Conservation (phyloP, 64 coral and sea anemone genomes). For the Actinia equina region DNA sequence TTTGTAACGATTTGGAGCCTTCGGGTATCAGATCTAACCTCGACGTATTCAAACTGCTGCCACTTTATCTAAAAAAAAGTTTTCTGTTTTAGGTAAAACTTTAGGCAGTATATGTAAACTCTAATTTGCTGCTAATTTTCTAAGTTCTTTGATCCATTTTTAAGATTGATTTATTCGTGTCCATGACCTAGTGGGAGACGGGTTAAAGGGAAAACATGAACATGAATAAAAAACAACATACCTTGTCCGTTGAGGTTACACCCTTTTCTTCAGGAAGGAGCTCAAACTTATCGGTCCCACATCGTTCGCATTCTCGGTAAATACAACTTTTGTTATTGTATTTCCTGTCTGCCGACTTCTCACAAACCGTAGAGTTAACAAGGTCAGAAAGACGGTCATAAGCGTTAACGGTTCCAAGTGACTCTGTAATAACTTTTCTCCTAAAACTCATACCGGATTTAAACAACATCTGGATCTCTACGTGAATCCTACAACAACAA, state of each 20-base stretch:
- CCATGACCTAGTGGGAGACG: too few relatives aligned
- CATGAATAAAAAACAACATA: not conserved
- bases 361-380: too few relatives aligned
- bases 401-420: too few relatives aligned
- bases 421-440: not conserved
- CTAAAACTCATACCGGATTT: not conserved
- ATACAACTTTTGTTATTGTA: too few relatives aligned
- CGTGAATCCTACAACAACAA: slow-evolving; percentile 38
- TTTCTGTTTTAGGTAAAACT: too few relatives aligned
- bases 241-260: not conserved
- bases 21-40: not conserved
- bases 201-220: too few relatives aligned
- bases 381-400: too few relatives aligned
- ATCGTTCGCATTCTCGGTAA: not conserved
- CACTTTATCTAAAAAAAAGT: not conserved
- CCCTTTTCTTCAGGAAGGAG: not conserved
- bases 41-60: slow-evolving; percentile 15
- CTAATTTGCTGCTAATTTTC: too few relatives aligned
- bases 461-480: slow-evolving; percentile 26
- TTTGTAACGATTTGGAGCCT: not conserved
- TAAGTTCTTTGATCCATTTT: too few relatives aligned
- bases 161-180: too few relatives aligned
- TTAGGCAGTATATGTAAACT: too few relatives aligned
- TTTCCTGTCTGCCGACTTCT: too few relatives aligned
- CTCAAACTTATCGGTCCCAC: not conserved